These are phyloP conservation scores for Macquaria ambigua DNA, from an alignment of 2,113 vertebrate genomes.

Conservation along the genomic window DNA sequence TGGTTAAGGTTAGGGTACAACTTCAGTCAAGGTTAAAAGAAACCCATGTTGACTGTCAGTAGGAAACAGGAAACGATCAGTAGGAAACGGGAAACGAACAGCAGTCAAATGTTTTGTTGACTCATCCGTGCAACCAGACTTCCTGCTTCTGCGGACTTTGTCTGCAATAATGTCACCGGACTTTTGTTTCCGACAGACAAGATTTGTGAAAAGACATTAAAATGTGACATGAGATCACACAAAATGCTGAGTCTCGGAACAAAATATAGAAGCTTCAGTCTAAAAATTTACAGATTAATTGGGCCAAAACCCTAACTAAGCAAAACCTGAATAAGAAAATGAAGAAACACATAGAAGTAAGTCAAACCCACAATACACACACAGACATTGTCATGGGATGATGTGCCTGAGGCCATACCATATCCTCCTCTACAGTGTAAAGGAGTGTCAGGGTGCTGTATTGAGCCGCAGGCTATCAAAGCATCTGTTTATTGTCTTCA, in stretches of 20 bases:
- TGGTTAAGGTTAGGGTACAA: background rate
- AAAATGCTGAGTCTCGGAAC: background rate
- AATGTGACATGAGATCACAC: background rate
- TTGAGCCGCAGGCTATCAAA: conserved; percentile 58
- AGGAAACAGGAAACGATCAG: background rate
- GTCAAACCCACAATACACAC: conserved; percentile 1
- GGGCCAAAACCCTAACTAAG: background rate
- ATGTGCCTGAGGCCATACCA: conserved; percentile 40
- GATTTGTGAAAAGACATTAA: background rate
- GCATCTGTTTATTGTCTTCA: conserved; percentile 63
- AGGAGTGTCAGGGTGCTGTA: conserved; percentile 18
- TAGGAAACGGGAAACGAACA: background rate
- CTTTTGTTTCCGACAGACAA: background rate
- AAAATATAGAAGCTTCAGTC: background rate
- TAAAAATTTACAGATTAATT: background rate
- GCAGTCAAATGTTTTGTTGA: background rate
- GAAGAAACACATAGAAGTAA: background rate
- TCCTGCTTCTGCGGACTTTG: too few relatives aligned
- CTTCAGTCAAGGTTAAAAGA: background rate
- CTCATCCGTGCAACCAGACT: background rate
- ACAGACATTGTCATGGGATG: background rate
- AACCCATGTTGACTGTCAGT: background rate
- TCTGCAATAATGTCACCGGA: background rate
- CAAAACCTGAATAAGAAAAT: background rate
- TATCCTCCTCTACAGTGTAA: conserved; percentile 32